Evolutionary conservation across 2,888 invertebrate species (phyloP), one percentile per base, ranked within the genome.

Genomic region (Endotricha flammealis): DNA sequence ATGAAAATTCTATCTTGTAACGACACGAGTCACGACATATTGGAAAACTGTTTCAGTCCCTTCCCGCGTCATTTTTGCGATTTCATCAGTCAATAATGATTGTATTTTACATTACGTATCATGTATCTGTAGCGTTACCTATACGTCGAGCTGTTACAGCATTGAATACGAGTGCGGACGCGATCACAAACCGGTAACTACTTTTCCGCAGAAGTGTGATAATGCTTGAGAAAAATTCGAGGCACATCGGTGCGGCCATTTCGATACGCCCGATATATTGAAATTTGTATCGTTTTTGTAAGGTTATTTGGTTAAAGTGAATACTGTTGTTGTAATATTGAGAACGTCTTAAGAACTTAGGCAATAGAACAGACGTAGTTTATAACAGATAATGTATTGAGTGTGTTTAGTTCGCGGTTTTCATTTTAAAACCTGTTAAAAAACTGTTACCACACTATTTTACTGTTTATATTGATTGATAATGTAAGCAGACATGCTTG

Each of bases 111-210:
- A 20, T 31, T 64, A 66, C 52, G 65, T 60, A 8, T 8, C 20
- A 51, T 62, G 55, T 61, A 57, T 44, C 48, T 55, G 42, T 23
- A 22, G 53, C 53, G 36, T 64, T 49, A 41, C 50, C 45, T 55
- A 48, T n/a, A 49, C 45, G 36, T 36, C 50, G 42, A 40, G 44
- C 48, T 53, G 56, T 52, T 57, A 59, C 65, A 71, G 58, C 61
- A 64, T 60, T 53, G 53, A 51, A 66, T 76, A 75, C 65, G 73
- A 72, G 72, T 43, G 39, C 72, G 79, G 79, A 75, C 70, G 74
- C 69, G 77, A 81, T 81, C 69, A 65, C 57, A 51, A 57, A 70
- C 85, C 85, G 82, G 85, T 85, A 85, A 86, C 83, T 83, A 80
- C 80, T 75, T 77, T 81, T 79, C 81, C 80, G 76, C 57, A 59